Percentiles rank a stretch among this genome's conserved stretches.
phyloP scores from a whole-genome alignment of 2,113 vertebrate genomes.

The Pollachius pollachius region DNA sequence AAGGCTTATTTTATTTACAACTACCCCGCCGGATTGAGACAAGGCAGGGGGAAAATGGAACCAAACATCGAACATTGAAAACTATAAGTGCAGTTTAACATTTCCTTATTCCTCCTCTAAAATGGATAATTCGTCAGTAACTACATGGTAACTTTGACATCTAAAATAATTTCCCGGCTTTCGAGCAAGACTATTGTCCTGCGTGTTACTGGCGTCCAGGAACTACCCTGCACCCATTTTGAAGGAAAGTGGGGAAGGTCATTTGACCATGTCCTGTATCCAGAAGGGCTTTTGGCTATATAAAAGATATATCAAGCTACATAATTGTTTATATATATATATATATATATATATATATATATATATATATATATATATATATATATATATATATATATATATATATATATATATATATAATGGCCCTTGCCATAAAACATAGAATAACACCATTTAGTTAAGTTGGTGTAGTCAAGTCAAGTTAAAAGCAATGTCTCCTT shows the following conservation, averaged over 20 bases:
- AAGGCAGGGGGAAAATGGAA: conserved; percentile 52
- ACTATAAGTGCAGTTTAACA: conserved; percentile 31
- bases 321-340: too few relatives aligned
- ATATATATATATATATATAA: too few relatives aligned
- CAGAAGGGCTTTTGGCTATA: too few relatives aligned
- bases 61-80: conserved; percentile 30
- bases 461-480: too few relatives aligned
- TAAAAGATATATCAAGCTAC: too few relatives aligned
- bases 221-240: neutral
- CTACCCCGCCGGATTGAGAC: conserved; percentile 35
- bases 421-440: too few relatives aligned
- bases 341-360: too few relatives aligned
- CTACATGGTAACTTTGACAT: conserved; percentile 37
- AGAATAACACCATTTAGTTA: too few relatives aligned
- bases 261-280: neutral
- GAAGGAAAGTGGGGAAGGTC: neutral
- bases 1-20: conserved; percentile 35
- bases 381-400: too few relatives aligned
- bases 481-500: too few relatives aligned
- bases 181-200: too few relatives aligned
- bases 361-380: too few relatives aligned
- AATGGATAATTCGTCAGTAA: conserved; percentile 39
- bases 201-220: neutral
- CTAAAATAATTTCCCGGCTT: conserved; percentile 13
- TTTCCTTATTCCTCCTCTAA: conserved; percentile 50